A percentile compares a stretch with the other conserved stretches of the same genome.
Evolutionary conservation across 2,113 vertebrate genomes (phyloP).

Genomic region (Zingel zingel): DNA sequence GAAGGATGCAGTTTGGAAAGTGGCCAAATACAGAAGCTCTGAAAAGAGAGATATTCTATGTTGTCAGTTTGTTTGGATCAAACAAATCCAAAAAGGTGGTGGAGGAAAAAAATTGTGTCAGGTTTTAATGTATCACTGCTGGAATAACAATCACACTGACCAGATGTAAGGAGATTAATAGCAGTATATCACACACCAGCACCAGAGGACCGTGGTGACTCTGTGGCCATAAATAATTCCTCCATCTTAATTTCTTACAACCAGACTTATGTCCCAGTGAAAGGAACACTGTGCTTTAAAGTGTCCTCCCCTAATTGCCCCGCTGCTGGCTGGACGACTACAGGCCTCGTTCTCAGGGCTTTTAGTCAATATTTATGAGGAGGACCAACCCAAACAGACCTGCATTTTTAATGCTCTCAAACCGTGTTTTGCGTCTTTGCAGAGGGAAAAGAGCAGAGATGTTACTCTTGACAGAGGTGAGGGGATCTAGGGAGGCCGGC

Average conservation of each 20-base stretch:
- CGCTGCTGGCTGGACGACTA: conserved; percentile 38
- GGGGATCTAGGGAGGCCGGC: conserved; percentile 40
- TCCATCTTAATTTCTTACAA: conserved; percentile 39
- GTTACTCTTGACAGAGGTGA: conserved; percentile 48
- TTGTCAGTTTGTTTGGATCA: background rate
- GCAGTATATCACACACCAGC: background rate
- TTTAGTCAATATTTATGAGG: conserved; percentile 60
- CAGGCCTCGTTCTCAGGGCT: conserved; percentile 8
- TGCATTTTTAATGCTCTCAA: conserved; percentile 70
- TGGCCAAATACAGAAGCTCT: background rate
- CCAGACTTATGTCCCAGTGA: conserved; percentile 36
- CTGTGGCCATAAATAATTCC: conserved; percentile 53
- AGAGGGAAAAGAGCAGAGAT: conserved; percentile 57
- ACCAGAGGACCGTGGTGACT: background rate
- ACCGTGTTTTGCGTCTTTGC: conserved; percentile 45
- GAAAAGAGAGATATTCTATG: background rate
- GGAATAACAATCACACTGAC: conserved; percentile 28
- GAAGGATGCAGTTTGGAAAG: background rate
- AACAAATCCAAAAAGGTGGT: background rate
- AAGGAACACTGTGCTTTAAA: conserved; percentile 41
- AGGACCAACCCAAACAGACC: conserved; percentile 33
- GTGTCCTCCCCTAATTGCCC: conserved; percentile 51
- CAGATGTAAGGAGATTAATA: conserved; percentile 21
- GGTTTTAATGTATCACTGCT: background rate
- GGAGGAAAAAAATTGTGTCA: background rate